These are phyloP conservation scores for Monopterus albus DNA, from an alignment of 2,113 vertebrate species.

Conservation along the genomic window DNA sequence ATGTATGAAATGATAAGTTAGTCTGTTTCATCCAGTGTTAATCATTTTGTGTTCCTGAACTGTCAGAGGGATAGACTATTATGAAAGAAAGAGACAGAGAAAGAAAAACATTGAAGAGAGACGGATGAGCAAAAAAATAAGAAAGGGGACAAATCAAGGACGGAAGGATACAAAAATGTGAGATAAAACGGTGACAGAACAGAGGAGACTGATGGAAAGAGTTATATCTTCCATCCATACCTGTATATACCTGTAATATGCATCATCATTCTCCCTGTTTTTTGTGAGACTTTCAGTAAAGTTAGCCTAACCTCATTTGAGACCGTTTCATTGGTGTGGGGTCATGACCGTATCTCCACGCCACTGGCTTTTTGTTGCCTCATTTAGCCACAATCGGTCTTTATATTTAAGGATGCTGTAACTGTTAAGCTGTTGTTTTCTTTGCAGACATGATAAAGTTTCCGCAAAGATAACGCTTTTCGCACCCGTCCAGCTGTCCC, in stretches of 20 bases:
- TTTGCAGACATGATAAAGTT: too few relatives aligned
- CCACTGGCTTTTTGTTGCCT: neutral
- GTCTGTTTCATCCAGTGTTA: conserved; percentile 64
- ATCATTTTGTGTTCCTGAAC: conserved; percentile 69
- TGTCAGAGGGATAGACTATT: conserved; percentile 37
- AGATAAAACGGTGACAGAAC: conserved; percentile 24
- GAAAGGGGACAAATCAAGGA: conserved; percentile 35
- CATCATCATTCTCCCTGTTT: neutral
- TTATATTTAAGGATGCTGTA: neutral
- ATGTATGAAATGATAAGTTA: conserved; percentile 73
- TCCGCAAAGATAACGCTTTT: too few relatives aligned
- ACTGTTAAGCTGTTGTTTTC: too few relatives aligned
- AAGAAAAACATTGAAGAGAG: neutral
- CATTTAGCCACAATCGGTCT: neutral
- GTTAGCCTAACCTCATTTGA: neutral
- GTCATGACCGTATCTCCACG: neutral
- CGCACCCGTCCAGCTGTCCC: too few relatives aligned
- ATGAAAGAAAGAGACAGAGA: neutral
- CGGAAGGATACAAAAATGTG: conserved; percentile 23
- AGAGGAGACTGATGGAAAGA: too few relatives aligned
- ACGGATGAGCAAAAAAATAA: conserved; percentile 10
- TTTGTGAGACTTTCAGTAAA: neutral
- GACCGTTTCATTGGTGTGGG: too few relatives aligned
- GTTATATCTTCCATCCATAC: neutral
- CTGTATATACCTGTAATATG: too few relatives aligned